Base-by-base conservation (phyloP, 2,888 invertebrate genomes). In the Chorisops tibialis region DNA sequence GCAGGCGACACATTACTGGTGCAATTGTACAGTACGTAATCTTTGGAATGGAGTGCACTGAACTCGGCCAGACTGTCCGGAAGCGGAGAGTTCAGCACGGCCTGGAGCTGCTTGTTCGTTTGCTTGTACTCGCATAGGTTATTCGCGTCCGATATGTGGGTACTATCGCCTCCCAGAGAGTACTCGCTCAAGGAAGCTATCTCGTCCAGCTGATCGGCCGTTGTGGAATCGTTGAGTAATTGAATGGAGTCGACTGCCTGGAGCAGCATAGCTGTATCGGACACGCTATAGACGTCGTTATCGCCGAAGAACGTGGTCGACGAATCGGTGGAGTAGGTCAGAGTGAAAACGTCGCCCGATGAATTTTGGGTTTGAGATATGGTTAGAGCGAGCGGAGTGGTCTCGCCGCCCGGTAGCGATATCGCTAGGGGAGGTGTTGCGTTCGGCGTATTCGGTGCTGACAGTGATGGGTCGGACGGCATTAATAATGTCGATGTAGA, bases 51-150 rank as follows among this genome's bases (percentile, higher is more conserved):
- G 74, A 90, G 89, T 64, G 91, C 87, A 70, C 89, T 88, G 75
- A 92, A 90, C 76, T 92, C 90, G 19, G 91, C 89, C 68, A 89
- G 76, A 63, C 89, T 87, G 78, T 91, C 89, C 2, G 90, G 89
- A 50, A 91, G 76, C 1, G 87, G 90, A 14, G 88, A 89, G 74
- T 90, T 88, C 22, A 90, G 80, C 21, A 90, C 85, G 1, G 89
- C 88, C 73, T 89, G 89, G 11, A 90, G 80, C 67, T 89, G 69
- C 51, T 69, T 68, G 37, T 69, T 68, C 61, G 68, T 64, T 56
- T 64, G 67, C 7, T 63, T 65, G 24, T 68, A 68, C 19, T 67
- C 67, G 51, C 63, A 50, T 18, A 41, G 63, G 18, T 62, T 62
- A 18, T 63, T 62, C 11, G 81, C 81, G 19, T 81, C 80, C 45